These are phyloP conservation scores for Pyxicephalus adspersus DNA, from an alignment of 2,113 vertebrate genomes.

Conservation along the genomic window DNA sequence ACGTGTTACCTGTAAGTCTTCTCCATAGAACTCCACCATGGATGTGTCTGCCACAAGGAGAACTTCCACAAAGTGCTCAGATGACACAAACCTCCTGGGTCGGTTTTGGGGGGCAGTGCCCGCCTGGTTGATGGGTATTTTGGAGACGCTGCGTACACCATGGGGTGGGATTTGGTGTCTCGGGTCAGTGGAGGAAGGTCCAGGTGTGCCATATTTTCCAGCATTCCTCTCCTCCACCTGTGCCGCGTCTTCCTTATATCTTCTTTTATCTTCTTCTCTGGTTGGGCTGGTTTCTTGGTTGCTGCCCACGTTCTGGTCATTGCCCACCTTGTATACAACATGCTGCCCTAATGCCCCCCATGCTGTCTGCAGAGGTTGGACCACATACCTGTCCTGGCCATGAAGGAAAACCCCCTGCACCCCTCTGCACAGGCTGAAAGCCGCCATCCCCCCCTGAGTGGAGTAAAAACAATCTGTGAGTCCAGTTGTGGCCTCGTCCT, in stretches of 20 bases:
- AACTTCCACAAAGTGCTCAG: conserved; percentile 86
- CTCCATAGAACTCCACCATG: conserved; percentile 85
- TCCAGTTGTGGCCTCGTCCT: conserved; percentile 58
- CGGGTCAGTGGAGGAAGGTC: background rate
- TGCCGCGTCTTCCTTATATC: background rate
- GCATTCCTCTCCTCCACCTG: too few relatives aligned
- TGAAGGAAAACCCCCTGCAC: conserved; percentile 81
- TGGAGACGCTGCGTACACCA: background rate
- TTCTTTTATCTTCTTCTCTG: background rate
- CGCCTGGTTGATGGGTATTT: background rate
- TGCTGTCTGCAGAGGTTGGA: conserved; percentile 70
- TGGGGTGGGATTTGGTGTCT: too few relatives aligned
- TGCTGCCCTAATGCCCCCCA: conserved; percentile 11
- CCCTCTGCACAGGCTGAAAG: conserved; percentile 82
- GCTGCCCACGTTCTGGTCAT: background rate
- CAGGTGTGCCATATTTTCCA: background rate
- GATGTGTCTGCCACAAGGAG: conserved; percentile 84
- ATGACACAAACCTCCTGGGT: conserved; percentile 79
- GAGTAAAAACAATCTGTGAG: conserved; percentile 81
- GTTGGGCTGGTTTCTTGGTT: background rate
- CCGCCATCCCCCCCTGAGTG: conserved; percentile 75
- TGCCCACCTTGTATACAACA: conserved; percentile 17
- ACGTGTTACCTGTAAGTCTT: conserved; percentile 81
- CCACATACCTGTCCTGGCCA: conserved; percentile 75
- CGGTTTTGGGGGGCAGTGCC: accelerated